phyloP scores from a whole-genome alignment of 2,888 invertebrate species.

The Capitulum mitella region DNA sequence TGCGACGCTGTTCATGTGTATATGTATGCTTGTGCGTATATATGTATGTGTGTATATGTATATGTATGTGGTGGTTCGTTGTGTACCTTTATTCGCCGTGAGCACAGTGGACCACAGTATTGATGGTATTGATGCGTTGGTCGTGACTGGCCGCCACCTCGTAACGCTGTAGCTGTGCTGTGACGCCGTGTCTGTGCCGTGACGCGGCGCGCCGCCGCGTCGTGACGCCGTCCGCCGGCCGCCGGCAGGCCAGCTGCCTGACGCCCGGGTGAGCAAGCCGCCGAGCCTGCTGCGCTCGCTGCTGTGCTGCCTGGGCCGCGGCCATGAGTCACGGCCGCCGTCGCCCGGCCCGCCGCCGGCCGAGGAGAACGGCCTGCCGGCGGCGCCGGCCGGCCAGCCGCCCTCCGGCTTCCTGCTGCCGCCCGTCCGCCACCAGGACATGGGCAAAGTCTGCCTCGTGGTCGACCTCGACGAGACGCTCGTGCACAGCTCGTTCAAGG shows the following conservation, averaged over 20 bases:
- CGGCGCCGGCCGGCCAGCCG: not conserved
- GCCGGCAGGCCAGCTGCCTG: slow-evolving; percentile 21
- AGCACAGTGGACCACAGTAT: too few species aligned
- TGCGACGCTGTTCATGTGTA: too few species aligned
- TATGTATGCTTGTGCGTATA: too few species aligned
- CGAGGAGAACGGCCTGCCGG: not conserved
- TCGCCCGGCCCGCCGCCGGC: not conserved
- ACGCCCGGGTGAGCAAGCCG: slow-evolving; percentile 50
- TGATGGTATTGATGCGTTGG: too few species aligned
- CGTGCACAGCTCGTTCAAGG: slow-evolving; percentile 99
- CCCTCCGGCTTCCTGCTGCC: slow-evolving; percentile 65
- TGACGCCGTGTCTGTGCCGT: too few species aligned
- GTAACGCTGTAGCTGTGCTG: too few species aligned
- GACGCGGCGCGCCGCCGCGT: too few species aligned
- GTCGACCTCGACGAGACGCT: slow-evolving; percentile 99
- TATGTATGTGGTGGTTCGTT: too few species aligned
- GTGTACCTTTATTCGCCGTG: too few species aligned
- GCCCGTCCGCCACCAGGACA: slow-evolving; percentile 82
- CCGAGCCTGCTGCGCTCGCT: slow-evolving; percentile 75
- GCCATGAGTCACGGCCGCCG: not conserved
- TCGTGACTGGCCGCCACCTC: too few species aligned
- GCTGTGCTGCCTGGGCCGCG: slow-evolving; percentile 67
- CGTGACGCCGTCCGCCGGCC: not conserved
- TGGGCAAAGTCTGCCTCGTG: slow-evolving; percentile 92
- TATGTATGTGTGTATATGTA: too few species aligned